These are phyloP conservation scores for Stegostoma tigrinum DNA, from an alignment of 2,113 vertebrate genomes.

Conservation along the genomic window DNA sequence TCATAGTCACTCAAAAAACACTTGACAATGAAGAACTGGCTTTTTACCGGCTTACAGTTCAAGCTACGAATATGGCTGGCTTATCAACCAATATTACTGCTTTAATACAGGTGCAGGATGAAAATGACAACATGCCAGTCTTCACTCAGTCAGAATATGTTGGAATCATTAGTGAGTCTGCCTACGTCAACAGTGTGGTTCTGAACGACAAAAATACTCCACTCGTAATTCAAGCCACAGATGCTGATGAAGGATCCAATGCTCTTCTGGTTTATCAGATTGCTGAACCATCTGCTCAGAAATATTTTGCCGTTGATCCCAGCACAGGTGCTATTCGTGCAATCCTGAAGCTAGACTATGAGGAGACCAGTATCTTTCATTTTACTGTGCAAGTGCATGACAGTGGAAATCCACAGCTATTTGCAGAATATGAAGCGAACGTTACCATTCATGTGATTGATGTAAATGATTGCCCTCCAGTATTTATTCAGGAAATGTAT, in stretches of 20 bases:
- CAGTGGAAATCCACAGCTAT: slow-evolving; percentile 76
- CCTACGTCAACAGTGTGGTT: slow-evolving; percentile 76
- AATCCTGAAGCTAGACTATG: slow-evolving; percentile 75
- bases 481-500: slow-evolving; percentile 73
- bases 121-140: slow-evolving; percentile 84
- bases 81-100: slow-evolving; percentile 73
- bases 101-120: slow-evolving; percentile 77
- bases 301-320: slow-evolving; percentile 87
- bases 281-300: slow-evolving; percentile 79
- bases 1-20: slow-evolving; percentile 71
- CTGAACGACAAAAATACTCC: slow-evolving; percentile 76
- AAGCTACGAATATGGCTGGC: slow-evolving; percentile 93
- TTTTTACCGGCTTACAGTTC: slow-evolving; percentile 69
- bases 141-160: slow-evolving; percentile 74
- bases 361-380: slow-evolving; percentile 72
- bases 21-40: slow-evolving; percentile 81
- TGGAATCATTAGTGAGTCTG: slow-evolving; percentile 81
- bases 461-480: slow-evolving; percentile 84
- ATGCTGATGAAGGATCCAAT: slow-evolving; percentile 79
- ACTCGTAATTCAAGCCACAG: slow-evolving; percentile 79
- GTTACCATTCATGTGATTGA: slow-evolving; percentile 85
- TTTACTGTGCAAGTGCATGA: slow-evolving; percentile 93
- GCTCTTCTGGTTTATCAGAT: slow-evolving; percentile 90
- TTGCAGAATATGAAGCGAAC: slow-evolving; percentile 80
- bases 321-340: slow-evolving; percentile 87